phyloP scores from a whole-genome alignment of 30 jellyfish, hydroid and myxozoan species.

The Rhopilema esculentum region DNA sequence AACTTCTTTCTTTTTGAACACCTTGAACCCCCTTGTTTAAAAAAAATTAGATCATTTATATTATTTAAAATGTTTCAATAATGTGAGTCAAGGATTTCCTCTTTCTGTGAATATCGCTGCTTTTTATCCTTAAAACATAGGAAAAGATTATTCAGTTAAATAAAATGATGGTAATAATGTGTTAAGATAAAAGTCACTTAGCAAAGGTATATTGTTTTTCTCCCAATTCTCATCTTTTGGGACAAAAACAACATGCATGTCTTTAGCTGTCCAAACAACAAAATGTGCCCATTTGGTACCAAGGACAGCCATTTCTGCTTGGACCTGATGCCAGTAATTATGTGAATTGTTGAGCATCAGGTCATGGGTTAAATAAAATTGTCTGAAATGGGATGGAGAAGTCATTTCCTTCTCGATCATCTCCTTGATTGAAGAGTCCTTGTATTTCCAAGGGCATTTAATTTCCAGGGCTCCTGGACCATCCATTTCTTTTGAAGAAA shows the following conservation, averaged over 20 bases:
- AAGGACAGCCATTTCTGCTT: slow-evolving; percentile 29
- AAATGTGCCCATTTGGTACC: slow-evolving; percentile 19
- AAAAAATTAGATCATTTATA: neutral
- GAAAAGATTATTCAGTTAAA: neutral
- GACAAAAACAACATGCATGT: neutral
- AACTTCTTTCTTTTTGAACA: neutral
- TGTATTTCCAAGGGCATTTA: slow-evolving; percentile 38
- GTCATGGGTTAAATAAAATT: neutral
- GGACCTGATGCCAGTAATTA: slow-evolving; percentile 43
- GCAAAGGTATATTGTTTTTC: neutral
- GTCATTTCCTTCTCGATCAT: slow-evolving; percentile 13
- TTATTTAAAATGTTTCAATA: neutral
- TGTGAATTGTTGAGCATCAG: neutral
- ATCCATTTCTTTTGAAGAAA: neutral
- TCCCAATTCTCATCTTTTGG: slow-evolving; percentile 11
- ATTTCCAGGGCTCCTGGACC: slow-evolving; percentile 2
- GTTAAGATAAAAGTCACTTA: slow-evolving; percentile 9
- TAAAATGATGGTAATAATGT: slow-evolving; percentile 9
- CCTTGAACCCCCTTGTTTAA: neutral
- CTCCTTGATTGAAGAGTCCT: slow-evolving; percentile 6
- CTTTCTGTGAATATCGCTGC: neutral
- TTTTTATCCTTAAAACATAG: neutral
- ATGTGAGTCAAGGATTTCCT: neutral
- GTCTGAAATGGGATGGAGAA: neutral
- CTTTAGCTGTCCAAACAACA: slow-evolving; percentile 25